phyloP scores from a whole-genome alignment of 2,888 invertebrate species.

The Omphaloscelis lunosa region DNA sequence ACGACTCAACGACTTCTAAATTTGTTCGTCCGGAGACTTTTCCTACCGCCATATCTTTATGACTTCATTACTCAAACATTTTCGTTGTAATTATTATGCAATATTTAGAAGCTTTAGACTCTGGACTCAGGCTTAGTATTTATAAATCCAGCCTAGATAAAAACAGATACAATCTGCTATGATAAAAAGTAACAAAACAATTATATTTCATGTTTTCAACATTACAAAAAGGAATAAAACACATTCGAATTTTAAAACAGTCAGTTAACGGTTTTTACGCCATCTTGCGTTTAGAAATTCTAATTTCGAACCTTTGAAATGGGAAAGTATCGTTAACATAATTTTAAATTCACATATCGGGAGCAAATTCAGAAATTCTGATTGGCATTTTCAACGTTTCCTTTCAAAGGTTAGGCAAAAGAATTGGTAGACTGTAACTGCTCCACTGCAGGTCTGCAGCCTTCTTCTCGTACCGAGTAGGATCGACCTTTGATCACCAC shows the following conservation, averaged over 20 bases:
- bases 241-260: conserved; percentile 43
- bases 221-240: neutral
- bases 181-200: conserved; percentile 10
- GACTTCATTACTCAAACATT: neutral
- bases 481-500: too few species aligned
- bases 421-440: too few species aligned
- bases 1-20: too few species aligned
- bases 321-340: neutral
- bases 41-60: too few species aligned
- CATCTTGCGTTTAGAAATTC: conserved; percentile 47
- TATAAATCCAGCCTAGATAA: conserved; percentile 13
- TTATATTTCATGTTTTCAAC: neutral
- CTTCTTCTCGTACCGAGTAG: too few species aligned
- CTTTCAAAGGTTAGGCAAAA: too few species aligned
- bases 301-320: conserved; percentile 26
- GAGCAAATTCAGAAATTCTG: neutral
- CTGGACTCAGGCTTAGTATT: neutral
- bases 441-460: too few species aligned
- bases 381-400: too few species aligned
- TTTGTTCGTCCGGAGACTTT: too few species aligned
- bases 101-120: conserved; percentile 1
- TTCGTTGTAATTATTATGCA: conserved; percentile 26
- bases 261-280: conserved; percentile 33
- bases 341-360: neutral
- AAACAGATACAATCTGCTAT: conserved; percentile 8